These are phyloP conservation scores for Sturnira hondurensis DNA, from an alignment of 2,113 vertebrate species.

Conservation along the genomic window DNA sequence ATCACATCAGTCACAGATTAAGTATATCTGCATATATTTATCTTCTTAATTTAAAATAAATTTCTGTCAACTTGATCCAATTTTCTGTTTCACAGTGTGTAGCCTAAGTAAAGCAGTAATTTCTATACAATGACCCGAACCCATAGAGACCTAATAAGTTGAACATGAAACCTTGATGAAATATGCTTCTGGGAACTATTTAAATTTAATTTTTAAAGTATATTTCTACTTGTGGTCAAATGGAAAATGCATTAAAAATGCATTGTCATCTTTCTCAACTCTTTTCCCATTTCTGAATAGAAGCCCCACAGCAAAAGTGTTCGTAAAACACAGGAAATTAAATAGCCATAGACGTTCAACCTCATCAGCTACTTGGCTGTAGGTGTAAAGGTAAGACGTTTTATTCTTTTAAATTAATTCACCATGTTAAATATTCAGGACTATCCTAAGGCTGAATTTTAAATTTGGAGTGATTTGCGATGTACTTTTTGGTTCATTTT, in stretches of 20 bases:
- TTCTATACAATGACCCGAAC: not conserved
- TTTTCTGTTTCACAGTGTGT: not conserved
- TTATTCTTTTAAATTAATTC: slow-evolving; percentile 28
- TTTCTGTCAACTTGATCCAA: not conserved
- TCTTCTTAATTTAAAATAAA: not conserved
- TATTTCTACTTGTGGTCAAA: slow-evolving; percentile 17
- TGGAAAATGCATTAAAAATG: slow-evolving; percentile 23
- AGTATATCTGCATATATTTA: not conserved
- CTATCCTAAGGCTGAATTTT: slow-evolving; percentile 1
- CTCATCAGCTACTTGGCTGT: slow-evolving; percentile 1
- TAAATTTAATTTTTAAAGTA: slow-evolving; percentile 47
- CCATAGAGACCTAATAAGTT: not conserved
- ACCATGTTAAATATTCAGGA: slow-evolving; percentile 23
- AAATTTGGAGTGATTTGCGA: not conserved
- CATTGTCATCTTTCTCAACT: not conserved
- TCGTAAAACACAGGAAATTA: slow-evolving; percentile 39
- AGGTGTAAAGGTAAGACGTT: not conserved
- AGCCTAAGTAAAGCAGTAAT: not conserved
- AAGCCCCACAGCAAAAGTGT: slow-evolving; percentile 41
- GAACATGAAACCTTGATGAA: not conserved
- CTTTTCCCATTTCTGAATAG: not conserved
- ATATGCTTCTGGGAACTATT: slow-evolving; percentile 23
- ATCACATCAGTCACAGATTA: not conserved
- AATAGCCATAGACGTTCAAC: not conserved
- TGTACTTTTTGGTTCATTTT: not conserved